These are phyloP conservation scores for Chironomus striatipennis DNA, from an alignment of 1,140 invertebrate genomes.

Conservation along the genomic window DNA sequence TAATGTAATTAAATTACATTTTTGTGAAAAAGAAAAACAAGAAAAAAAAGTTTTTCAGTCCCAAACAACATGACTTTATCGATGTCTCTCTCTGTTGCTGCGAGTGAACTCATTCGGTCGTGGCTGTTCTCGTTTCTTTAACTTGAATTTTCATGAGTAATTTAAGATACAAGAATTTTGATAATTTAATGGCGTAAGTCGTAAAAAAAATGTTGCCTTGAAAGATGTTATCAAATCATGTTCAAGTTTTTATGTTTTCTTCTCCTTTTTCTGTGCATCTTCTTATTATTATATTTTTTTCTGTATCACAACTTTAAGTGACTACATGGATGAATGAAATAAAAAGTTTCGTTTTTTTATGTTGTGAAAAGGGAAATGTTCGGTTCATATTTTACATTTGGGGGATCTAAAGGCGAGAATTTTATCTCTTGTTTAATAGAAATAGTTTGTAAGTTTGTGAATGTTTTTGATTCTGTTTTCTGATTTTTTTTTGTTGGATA, in stretches of 20 bases:
- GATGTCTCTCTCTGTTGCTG: not conserved
- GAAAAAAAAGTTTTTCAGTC: not conserved
- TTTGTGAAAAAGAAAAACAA: no score
- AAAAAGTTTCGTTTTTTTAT: conserved; percentile 14
- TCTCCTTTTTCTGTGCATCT: not conserved
- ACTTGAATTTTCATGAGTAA: conserved; percentile 2
- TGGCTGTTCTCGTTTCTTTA: not conserved
- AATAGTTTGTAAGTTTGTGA: no score
- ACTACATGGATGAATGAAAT: conserved; percentile 1
- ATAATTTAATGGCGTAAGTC: not conserved
- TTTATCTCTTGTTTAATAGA: no score
- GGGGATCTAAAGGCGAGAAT: no score
- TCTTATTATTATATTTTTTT: not conserved
- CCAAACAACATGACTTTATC: not conserved
- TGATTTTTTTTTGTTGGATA: no score
- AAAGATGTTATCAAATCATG: conserved; percentile 14
- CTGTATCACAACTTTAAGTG: not conserved
- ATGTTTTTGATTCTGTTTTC: no score
- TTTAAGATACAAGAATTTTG: conserved; percentile 14
- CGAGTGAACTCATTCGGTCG: not conserved
- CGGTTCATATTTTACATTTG: no score
- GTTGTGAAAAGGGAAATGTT: not conserved
- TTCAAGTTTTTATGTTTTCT: not conserved
- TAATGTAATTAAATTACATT: no score
- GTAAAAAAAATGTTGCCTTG: not conserved